Evolutionary conservation across 2,113 vertebrate species (phyloP).

Genomic region (Bombycilla garrulus): DNA sequence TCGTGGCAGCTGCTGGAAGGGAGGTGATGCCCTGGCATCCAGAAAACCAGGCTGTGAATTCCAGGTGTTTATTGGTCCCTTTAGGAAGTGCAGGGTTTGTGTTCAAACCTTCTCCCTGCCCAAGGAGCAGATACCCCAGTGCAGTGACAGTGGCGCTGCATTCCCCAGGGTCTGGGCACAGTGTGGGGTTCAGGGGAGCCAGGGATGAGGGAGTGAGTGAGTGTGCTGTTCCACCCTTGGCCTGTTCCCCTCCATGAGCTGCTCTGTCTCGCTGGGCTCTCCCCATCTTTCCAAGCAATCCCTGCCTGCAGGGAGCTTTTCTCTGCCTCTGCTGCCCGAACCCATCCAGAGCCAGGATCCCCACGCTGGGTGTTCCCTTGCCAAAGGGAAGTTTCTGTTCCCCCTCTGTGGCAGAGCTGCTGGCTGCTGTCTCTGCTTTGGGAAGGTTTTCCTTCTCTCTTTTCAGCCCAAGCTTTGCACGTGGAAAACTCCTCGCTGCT

Average conservation of each 20-base stretch:
- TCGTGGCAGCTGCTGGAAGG: background rate
- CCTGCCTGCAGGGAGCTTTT: background rate
- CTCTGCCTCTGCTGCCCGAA: background rate
- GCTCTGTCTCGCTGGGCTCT: background rate
- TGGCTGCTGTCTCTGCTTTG: background rate
- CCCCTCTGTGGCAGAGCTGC: background rate
- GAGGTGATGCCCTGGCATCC: background rate
- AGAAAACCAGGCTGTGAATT: background rate
- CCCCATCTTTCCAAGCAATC: background rate
- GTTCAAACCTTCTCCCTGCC: background rate
- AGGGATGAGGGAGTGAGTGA: background rate
- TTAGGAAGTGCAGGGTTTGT: background rate
- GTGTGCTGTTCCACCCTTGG: background rate
- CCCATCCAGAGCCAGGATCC: background rate
- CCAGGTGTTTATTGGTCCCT: background rate
- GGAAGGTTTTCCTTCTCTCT: background rate
- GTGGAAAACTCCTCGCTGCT: background rate
- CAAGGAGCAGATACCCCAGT: background rate
- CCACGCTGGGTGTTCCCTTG: background rate
- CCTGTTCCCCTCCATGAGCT: background rate
- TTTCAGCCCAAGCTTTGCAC: background rate
- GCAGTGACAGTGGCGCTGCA: background rate
- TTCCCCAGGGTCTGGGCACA: accelerated
- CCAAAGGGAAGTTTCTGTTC: background rate
- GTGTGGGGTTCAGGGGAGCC: background rate